Percentiles rank a stretch among this genome's conserved stretches.
Conservation (phyloP, 2,888 invertebrate genomes). For the Synergus japonicus region DNA sequence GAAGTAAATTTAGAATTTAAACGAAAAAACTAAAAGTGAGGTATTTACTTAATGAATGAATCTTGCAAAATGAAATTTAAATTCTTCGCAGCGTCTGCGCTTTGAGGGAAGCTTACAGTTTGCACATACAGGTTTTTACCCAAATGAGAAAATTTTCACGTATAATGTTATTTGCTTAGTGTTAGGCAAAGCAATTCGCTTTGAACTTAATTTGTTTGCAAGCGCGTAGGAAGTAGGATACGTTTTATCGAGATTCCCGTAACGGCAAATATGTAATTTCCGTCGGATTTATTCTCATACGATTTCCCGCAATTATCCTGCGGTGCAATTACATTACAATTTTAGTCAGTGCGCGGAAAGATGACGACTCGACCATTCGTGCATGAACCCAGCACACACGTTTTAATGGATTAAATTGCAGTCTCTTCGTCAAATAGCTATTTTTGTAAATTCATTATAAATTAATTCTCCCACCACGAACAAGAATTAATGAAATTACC, state of each 20-base stretch:
- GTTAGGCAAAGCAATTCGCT: constrained; percentile 19
- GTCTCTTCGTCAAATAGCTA: constrained; percentile 9
- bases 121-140: background rate
- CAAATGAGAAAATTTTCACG: constrained; percentile 17
- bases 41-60: background rate
- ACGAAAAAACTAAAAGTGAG: background rate
- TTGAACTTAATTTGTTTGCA: constrained; percentile 36
- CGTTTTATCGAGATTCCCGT: constrained; percentile 38
- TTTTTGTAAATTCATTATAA: constrained; percentile 6
- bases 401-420: constrained; percentile 15
- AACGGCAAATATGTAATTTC: constrained; percentile 41
- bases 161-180: constrained; percentile 22
- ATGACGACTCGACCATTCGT: constrained; percentile 22
- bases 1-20: background rate
- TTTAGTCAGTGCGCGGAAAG: constrained; percentile 39
- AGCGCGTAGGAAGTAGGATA: constrained; percentile 31
- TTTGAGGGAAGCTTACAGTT: background rate
- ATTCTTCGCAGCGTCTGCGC: background rate
- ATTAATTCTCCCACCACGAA: background rate
- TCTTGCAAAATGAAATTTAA: background rate
- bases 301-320: constrained; percentile 40
- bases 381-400: background rate
- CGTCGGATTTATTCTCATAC: constrained; percentile 38
- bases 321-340: constrained; percentile 35
- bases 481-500: background rate